Conservation (phyloP, 2,797 vertebrate species). For the Sebastes itinus region DNA sequence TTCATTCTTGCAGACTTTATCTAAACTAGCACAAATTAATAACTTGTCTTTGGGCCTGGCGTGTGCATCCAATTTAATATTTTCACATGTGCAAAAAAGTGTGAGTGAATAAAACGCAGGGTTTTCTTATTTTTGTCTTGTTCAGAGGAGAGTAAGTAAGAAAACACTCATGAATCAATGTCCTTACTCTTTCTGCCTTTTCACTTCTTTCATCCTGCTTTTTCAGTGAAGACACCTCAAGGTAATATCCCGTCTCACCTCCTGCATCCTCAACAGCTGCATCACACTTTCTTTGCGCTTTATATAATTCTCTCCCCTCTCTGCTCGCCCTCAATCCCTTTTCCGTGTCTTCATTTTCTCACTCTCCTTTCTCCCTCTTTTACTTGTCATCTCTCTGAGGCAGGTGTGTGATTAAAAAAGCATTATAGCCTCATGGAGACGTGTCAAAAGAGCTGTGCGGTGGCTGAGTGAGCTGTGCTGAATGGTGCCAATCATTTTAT, state of each 20-base stretch:
- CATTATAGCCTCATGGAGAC: slow-evolving; percentile 12
- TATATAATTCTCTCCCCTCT: slow-evolving; percentile 7
- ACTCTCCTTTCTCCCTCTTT: background rate
- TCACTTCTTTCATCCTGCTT: background rate
- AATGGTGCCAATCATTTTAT: slow-evolving; percentile 33
- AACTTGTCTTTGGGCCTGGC: background rate
- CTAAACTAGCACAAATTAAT: slow-evolving; percentile 17
- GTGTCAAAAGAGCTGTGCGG: slow-evolving; percentile 25
- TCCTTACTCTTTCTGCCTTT: slow-evolving; percentile 1
- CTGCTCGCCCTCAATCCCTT: slow-evolving; percentile 1
- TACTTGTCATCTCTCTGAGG: slow-evolving; percentile 22
- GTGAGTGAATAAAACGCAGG: background rate
- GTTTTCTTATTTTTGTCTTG: background rate
- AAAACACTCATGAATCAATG: slow-evolving; percentile 7
- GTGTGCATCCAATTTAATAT: background rate
- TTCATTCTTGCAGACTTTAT: slow-evolving; percentile 14
- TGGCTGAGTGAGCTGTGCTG: slow-evolving; percentile 19
- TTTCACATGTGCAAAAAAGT: background rate
- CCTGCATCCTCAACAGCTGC: slow-evolving; percentile 11
- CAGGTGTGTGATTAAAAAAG: slow-evolving; percentile 43
- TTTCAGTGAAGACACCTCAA: slow-evolving; percentile 19
- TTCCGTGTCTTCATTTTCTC: slow-evolving; percentile 34
- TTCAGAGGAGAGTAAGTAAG: background rate
- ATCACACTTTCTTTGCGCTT: slow-evolving; percentile 26
- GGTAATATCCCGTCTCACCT: slow-evolving; percentile 33